These are phyloP conservation scores for Hedya salicella DNA, from an alignment of 2,888 invertebrate species.

Conservation along the genomic window DNA sequence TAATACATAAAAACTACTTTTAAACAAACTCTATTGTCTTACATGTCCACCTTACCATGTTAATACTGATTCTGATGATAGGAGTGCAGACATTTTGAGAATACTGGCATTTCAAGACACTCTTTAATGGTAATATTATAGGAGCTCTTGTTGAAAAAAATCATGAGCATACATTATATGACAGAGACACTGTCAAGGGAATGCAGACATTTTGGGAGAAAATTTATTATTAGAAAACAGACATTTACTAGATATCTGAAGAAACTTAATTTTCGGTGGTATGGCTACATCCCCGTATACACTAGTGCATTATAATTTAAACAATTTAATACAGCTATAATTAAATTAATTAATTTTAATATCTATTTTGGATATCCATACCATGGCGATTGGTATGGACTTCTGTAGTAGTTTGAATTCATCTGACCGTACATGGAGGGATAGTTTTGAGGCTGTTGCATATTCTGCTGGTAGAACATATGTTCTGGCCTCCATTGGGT, in stretches of 20 bases:
- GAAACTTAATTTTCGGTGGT: conserved; percentile 22
- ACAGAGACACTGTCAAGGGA: too few relatives aligned
- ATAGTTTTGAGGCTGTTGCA: conserved; percentile 51
- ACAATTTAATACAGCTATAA: conserved; percentile 40
- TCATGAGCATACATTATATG: too few relatives aligned
- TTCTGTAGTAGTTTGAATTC: conserved; percentile 66
- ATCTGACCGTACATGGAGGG: conserved; percentile 61
- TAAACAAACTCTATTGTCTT: too few relatives aligned
- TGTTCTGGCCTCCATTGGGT: conserved; percentile 61
- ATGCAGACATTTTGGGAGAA: too few relatives aligned
- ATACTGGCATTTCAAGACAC: too few relatives aligned
- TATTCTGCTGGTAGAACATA: conserved; percentile 52
- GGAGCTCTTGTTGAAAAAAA: too few relatives aligned
- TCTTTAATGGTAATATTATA: too few relatives aligned
- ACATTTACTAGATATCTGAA: conserved; percentile 9
- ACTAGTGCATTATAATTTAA: conserved; percentile 24
- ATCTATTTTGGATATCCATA: conserved; percentile 65
- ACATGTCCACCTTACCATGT: too few relatives aligned
- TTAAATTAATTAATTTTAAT: conserved; percentile 51
- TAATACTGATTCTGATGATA: too few relatives aligned
- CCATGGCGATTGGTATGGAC: conserved; percentile 75
- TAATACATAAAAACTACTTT: too few relatives aligned
- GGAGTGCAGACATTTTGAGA: too few relatives aligned
- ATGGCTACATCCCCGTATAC: conserved; percentile 11
- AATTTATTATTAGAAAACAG: too few relatives aligned